phyloP scores from a whole-genome alignment of 2,113 vertebrate genomes.

The Scatophagus argus region DNA sequence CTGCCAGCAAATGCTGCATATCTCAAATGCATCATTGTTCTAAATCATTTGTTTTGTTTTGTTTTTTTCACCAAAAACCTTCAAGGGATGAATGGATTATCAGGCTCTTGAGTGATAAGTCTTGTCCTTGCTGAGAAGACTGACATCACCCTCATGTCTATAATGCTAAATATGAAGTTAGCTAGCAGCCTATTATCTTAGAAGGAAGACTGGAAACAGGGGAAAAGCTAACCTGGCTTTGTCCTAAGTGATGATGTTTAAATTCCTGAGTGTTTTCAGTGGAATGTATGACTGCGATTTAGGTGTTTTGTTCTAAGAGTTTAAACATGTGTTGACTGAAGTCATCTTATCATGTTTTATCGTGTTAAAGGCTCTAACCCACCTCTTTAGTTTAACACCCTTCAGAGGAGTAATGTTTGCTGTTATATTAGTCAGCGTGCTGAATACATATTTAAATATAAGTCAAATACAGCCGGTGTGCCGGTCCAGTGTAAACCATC shows the following conservation, averaged over 20 bases:
- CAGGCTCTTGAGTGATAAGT: too few relatives aligned
- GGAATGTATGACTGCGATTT: neutral
- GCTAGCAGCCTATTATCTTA: too few relatives aligned
- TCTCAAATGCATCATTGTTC: neutral
- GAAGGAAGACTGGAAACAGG: too few relatives aligned
- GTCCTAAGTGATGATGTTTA: neutral
- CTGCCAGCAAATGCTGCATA: neutral
- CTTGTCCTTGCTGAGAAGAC: too few relatives aligned
- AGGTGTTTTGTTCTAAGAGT: neutral
- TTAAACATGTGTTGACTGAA: neutral
- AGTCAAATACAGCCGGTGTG: neutral
- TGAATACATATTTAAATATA: neutral
- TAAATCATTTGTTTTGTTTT: neutral
- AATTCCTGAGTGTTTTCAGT: neutral
- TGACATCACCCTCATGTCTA: too few relatives aligned
- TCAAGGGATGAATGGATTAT: neutral
- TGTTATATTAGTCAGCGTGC: conserved; percentile 5
- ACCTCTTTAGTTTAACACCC: neutral
- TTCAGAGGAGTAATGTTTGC: neutral
- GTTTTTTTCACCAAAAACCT: too few relatives aligned
- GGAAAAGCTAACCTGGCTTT: too few relatives aligned
- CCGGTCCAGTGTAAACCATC: neutral
- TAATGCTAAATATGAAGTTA: too few relatives aligned
- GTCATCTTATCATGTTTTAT: neutral
- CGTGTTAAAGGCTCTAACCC: neutral